phyloP scores from a whole-genome alignment of 2,113 vertebrate species.

The Leiothrix lutea region DNA sequence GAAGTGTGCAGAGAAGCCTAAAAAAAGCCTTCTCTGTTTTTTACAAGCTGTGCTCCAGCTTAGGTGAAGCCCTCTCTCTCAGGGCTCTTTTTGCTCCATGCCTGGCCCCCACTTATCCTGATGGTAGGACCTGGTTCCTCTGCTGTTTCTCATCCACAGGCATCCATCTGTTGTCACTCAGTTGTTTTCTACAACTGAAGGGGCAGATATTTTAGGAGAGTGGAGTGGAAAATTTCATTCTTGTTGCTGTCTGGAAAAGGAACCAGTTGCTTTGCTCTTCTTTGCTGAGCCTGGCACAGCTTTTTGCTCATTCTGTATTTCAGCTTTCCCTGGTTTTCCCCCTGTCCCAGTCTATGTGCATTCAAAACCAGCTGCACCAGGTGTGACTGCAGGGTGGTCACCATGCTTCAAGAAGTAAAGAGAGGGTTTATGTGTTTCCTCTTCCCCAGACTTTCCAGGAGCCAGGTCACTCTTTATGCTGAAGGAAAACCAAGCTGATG shows the following conservation, averaged over 20 bases:
- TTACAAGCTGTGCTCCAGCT: neutral
- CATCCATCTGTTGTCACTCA: neutral
- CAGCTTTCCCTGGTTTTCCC: neutral
- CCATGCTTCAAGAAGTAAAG: neutral
- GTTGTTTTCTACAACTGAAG: neutral
- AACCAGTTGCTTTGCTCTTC: neutral
- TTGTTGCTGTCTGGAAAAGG: neutral
- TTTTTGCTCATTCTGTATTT: neutral
- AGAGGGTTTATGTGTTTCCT: neutral
- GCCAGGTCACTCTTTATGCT: neutral
- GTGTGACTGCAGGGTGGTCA: neutral
- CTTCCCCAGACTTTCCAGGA: neutral
- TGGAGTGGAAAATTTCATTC: neutral
- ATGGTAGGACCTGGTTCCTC: neutral
- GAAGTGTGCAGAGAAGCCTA: neutral
- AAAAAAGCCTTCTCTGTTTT: neutral
- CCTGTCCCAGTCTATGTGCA: accelerated
- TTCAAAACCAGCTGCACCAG: neutral
- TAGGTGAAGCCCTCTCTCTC: accelerated
- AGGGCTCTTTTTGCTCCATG: neutral
- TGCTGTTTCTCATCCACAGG: neutral
- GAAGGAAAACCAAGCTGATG: neutral
- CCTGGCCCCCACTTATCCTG: accelerated
- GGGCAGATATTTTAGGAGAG: neutral
- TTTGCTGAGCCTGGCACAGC: neutral